phyloP scores from a whole-genome alignment of 2,888 invertebrate genomes.

The Prosapia bicincta region DNA sequence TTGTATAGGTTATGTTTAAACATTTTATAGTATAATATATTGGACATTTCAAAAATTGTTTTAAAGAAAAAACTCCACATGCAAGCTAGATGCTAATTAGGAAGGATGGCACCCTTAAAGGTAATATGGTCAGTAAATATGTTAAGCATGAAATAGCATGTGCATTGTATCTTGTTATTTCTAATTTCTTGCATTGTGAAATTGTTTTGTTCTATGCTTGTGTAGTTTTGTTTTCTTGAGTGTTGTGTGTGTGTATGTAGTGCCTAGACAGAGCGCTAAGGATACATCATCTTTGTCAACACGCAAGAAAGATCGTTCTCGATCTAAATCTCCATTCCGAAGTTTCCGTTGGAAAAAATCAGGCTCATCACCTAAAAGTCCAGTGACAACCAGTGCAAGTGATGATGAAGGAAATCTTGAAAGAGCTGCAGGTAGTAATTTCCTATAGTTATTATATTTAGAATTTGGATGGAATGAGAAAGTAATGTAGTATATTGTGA shows the following conservation, averaged over 20 bases:
- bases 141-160: neutral
- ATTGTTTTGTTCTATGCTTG: neutral
- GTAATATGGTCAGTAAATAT: neutral
- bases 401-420: slow-evolving; percentile 73
- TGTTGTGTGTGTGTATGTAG: slow-evolving; percentile 24
- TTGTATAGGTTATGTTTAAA: too few species aligned
- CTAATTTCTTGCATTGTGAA: neutral
- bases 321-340: slow-evolving; percentile 92
- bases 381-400: slow-evolving; percentile 64
- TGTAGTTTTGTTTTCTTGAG: slow-evolving; percentile 5
- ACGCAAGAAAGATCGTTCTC: slow-evolving; percentile 69
- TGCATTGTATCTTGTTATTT: neutral
- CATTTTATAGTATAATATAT: too few species aligned
- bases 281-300: slow-evolving; percentile 11
- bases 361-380: slow-evolving; percentile 40
- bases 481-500: neutral
- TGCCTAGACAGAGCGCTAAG: slow-evolving; percentile 27
- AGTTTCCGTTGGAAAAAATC: slow-evolving; percentile 90
- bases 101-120: neutral
- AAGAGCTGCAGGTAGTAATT: slow-evolving; percentile 39
- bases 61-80: neutral
- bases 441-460: neutral
- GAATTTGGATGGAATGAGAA: neutral
- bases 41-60: too few species aligned
- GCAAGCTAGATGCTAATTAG: neutral